Evolutionary conservation across 2,797 vertebrate genomes (phyloP), one percentile per base, ranked within the genome.

Genomic region (Crenichthys baileyi): DNA sequence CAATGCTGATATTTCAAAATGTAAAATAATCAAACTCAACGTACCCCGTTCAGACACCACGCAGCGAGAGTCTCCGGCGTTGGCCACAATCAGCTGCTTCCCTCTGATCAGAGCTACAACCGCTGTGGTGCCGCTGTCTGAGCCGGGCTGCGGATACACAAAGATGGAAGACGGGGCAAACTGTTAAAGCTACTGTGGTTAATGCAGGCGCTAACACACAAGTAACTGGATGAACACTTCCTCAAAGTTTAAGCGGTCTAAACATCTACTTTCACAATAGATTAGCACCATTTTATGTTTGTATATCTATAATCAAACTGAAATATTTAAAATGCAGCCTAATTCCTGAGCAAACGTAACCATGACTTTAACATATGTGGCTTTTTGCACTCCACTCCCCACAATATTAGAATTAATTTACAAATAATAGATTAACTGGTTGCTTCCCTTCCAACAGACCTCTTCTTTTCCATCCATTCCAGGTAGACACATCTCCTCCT

Each of bases 391-490:
- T 9, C 53, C 18, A 55, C 22, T 55, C 53, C 53, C 20, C 24
- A 55, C 2, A 24, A 55, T 24, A 56, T 7, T 56, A n/a, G 55
- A 12, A 58, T n/a, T 58, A 0, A 53, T n/a, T 26, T 58, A 3
- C 4, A 29, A 29, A 29, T 29, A 60, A 26, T 0, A 60, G n/a
- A 58, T 58, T n/a, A 58, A 58, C 53, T 55, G 5, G 12, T 2
- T 3, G 16, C 12, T 15, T 70, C n/a, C 18, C 20, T 18, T 61
- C 76, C 12, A 58, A 84, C 90, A 83, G 72, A 99, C 98, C 97
- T 99, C 98, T 87, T 99, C 98, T 90, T 99, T 99, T 77, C 98
- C 98, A 65, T 99, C 98, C 98, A 99, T 99, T 86, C 98, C 98
- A 63, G 98, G 98, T 80, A 99, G 94, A 95, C 97, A 97, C 97